phyloP scores from a whole-genome alignment of 2,113 vertebrate genomes.

The Chrysemys picta region DNA sequence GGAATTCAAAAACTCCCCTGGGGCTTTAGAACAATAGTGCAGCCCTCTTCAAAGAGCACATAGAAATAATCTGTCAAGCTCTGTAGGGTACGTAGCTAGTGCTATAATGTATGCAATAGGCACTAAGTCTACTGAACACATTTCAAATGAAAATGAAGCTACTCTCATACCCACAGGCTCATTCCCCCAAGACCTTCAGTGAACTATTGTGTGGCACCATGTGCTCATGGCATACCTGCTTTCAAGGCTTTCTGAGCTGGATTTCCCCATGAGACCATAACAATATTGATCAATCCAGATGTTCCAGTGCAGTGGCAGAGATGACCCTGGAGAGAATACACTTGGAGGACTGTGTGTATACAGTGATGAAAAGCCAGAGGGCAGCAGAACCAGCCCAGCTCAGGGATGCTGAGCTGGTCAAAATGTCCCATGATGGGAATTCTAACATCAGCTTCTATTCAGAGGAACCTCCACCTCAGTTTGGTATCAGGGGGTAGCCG shows the following conservation, averaged over 20 bases:
- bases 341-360: background rate
- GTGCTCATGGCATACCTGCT: background rate
- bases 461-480: background rate
- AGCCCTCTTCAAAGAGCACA: background rate
- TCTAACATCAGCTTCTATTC: background rate
- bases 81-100: background rate
- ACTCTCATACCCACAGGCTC: background rate
- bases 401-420: background rate
- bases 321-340: background rate
- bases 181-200: background rate
- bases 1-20: rapidly evolving
- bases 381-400: background rate
- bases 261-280: background rate
- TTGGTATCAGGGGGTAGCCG: too few species aligned
- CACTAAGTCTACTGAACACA: background rate
- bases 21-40: background rate
- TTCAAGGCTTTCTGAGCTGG: rapidly evolving
- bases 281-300: background rate
- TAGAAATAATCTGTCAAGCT: background rate
- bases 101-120: background rate
- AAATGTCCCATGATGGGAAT: background rate
- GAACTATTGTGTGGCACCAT: background rate
- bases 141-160: background rate
- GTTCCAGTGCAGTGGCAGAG: background rate
- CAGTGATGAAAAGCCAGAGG: background rate